These are phyloP conservation scores for Bombyx mandarina DNA, from an alignment of 1,140 invertebrate genomes.

Conservation along the genomic window DNA sequence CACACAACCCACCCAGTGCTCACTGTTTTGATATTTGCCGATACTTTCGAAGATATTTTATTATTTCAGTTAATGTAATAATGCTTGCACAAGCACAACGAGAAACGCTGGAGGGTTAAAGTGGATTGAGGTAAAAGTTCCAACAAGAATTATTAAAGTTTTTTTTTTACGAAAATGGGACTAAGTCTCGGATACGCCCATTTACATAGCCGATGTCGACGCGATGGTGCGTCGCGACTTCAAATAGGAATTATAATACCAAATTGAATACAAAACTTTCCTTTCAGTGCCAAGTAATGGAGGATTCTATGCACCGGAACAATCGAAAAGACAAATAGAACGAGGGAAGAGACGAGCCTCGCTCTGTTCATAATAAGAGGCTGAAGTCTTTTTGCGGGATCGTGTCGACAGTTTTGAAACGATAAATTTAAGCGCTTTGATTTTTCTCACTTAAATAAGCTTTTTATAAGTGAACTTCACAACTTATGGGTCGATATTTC, in stretches of 20 bases:
- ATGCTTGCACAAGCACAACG: not conserved
- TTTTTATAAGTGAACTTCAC: conserved; percentile 60
- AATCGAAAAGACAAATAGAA: conserved; percentile 71
- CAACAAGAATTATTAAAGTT: conserved; percentile 32
- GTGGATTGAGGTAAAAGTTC: conserved; percentile 20
- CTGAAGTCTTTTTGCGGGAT: conserved; percentile 63
- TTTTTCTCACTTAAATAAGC: conserved; percentile 69
- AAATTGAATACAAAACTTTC: conserved; percentile 72
- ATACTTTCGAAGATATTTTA: too few species aligned
- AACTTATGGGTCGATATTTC: conserved; percentile 68
- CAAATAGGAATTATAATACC: conserved; percentile 71
- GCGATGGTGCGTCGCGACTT: conserved; percentile 69
- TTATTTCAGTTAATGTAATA: not conserved
- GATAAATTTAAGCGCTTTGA: conserved; percentile 69
- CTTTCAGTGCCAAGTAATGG: conserved; percentile 69
- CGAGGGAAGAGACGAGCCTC: conserved; percentile 57
- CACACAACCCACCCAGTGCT: conserved; percentile 3
- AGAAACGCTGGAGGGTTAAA: too few species aligned
- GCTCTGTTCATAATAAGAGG: conserved; percentile 67
- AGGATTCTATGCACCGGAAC: conserved; percentile 70
- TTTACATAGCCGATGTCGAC: conserved; percentile 68
- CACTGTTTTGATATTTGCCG: too few species aligned
- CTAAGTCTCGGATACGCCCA: conserved; percentile 61
- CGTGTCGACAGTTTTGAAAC: conserved; percentile 54
- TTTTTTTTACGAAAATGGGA: conserved; percentile 51